Conservation (phyloP, 2,113 vertebrate genomes). For the Callorhinus ursinus region DNA sequence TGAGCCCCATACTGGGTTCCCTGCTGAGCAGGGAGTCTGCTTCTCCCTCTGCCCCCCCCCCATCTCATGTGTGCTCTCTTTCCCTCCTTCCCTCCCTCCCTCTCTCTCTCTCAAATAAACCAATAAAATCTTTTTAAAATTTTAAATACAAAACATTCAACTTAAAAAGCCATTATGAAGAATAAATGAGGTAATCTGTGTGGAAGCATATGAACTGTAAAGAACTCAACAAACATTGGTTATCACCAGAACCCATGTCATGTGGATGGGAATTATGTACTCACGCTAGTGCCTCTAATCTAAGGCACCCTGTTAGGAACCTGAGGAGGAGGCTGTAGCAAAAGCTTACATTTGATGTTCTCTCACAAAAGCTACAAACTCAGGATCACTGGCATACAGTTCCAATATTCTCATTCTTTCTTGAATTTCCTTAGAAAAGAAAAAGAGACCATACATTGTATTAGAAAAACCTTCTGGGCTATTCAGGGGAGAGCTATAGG, state of each 20-base stretch:
- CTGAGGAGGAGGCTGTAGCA: background rate
- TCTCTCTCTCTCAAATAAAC: background rate
- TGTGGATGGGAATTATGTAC: background rate
- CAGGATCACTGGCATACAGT: slow-evolving; percentile 94
- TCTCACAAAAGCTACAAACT: slow-evolving; percentile 95
- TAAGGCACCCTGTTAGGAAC: background rate
- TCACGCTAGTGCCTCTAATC: rapidly evolving
- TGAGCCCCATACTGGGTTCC: background rate
- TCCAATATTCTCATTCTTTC: slow-evolving; percentile 97
- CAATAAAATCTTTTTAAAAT: background rate
- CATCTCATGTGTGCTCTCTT: background rate
- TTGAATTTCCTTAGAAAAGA: slow-evolving; percentile 94
- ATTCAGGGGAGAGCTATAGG: background rate
- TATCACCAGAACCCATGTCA: background rate
- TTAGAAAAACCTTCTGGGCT: slow-evolving; percentile 2
- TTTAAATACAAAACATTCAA: background rate
- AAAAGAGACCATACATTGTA: background rate
- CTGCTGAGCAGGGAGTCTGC: background rate
- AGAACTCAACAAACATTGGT: background rate
- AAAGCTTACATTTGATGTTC: slow-evolving; percentile 94
- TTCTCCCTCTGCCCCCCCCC: background rate
- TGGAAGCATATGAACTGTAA: background rate
- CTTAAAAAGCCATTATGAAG: background rate
- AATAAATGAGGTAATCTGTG: background rate
- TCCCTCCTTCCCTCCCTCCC: background rate